These are phyloP conservation scores for Syrrhaptes paradoxus DNA, from an alignment of 2,113 vertebrate genomes.

Conservation along the genomic window DNA sequence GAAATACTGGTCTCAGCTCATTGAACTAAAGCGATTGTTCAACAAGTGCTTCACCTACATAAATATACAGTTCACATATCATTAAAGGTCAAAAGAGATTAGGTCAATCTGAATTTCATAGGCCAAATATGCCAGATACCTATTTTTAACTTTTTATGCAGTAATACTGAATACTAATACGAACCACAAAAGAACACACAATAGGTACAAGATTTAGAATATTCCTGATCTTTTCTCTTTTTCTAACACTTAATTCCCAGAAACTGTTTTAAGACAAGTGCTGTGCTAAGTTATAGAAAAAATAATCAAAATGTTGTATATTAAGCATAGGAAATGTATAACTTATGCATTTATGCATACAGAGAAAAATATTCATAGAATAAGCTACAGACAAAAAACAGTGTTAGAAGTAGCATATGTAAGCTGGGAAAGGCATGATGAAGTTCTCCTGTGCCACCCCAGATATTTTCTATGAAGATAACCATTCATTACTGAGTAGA, in stretches of 20 bases:
- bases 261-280: not conserved
- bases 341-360: not conserved
- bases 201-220: not conserved
- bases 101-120: not conserved
- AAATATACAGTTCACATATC: not conserved
- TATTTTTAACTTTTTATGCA: not conserved
- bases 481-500: not conserved
- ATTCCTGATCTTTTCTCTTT: not conserved
- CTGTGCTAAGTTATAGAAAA: not conserved
- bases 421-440: not conserved
- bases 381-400: not conserved
- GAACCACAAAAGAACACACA: not conserved
- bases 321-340: not conserved
- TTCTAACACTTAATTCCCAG: not conserved
- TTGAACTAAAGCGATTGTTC: not conserved
- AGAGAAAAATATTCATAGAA: not conserved
- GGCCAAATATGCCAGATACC: not conserved
- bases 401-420: not conserved
- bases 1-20: not conserved
- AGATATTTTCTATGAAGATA: not conserved
- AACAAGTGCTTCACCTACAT: not conserved
- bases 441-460: not conserved
- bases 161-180: not conserved
- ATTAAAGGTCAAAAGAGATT: not conserved
- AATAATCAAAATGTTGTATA: not conserved